These are phyloP conservation scores for Butastur rufipennis DNA, from an alignment of 2,113 vertebrate species.

Conservation along the genomic window DNA sequence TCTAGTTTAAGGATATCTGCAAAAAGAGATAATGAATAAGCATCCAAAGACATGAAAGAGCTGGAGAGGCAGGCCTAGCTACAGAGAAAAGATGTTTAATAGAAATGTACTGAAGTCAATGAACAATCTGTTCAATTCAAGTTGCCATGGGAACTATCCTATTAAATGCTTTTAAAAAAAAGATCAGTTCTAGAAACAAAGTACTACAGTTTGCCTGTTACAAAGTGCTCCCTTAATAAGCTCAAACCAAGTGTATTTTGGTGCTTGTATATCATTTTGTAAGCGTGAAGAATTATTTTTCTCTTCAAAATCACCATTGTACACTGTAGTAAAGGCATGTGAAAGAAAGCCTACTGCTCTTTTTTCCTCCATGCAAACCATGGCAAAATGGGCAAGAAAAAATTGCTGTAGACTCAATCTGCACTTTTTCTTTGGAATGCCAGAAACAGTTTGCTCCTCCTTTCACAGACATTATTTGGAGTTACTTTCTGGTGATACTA, in stretches of 20 bases:
- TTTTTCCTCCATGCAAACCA: background rate
- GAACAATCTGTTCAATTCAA: constrained; percentile 64
- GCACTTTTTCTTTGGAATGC: background rate
- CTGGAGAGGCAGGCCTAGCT: background rate
- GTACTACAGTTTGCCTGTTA: constrained; percentile 37
- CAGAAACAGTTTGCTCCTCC: background rate
- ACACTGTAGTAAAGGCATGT: background rate
- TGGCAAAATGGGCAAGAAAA: background rate
- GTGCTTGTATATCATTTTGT: background rate
- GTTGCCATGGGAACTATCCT: constrained; percentile 71
- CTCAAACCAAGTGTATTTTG: background rate
- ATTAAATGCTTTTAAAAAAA: constrained; percentile 51
- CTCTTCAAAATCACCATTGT: background rate
- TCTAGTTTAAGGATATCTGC: background rate
- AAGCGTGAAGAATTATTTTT: background rate
- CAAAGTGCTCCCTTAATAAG: constrained; percentile 26
- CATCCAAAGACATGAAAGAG: constrained; percentile 7
- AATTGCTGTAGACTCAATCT: background rate
- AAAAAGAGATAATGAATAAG: background rate
- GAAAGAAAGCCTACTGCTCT: background rate
- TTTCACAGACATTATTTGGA: background rate
- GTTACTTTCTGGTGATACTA: background rate
- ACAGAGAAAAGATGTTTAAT: constrained; percentile 57
- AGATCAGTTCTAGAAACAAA: constrained; percentile 52
- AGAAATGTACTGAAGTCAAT: constrained; percentile 65